These are phyloP conservation scores for Berghia stephanieae DNA, from an alignment of 1,140 invertebrate genomes.

Conservation along the genomic window DNA sequence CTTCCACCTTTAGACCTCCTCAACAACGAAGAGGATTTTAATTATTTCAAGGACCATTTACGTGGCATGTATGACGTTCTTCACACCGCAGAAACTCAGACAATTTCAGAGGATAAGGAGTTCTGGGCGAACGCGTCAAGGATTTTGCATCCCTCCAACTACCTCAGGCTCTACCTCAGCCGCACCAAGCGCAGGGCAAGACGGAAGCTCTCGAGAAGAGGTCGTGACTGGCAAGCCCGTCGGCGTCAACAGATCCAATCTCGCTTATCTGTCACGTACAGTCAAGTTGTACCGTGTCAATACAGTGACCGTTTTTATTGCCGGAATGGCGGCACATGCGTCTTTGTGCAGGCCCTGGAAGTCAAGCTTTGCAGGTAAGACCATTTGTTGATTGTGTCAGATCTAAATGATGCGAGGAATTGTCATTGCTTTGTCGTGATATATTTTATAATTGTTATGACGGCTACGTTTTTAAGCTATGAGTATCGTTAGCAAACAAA, in stretches of 20 bases:
- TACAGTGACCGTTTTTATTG: conserved; percentile 35
- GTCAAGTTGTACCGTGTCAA: conserved; percentile 29
- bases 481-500: background rate
- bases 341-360: conserved; percentile 35
- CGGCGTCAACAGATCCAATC: background rate
- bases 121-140: no score
- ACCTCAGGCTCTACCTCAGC: conserved; percentile 18
- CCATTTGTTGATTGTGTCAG: no score
- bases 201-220: no score
- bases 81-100: no score
- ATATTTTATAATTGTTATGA: background rate
- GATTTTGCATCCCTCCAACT: no score
- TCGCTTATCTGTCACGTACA: background rate
- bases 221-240: background rate
- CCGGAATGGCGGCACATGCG: conserved; percentile 37
- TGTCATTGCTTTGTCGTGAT: no score
- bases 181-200: background rate
- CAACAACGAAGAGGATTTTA: no score
- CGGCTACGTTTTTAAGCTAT: background rate
- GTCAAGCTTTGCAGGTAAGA: conserved; percentile 42
- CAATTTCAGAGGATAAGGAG: no score
- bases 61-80: no score
- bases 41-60: no score
- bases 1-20: no score
- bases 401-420: no score